phyloP scores from a whole-genome alignment of 2,797 vertebrate species.

The Sebastes taczanowskii region DNA sequence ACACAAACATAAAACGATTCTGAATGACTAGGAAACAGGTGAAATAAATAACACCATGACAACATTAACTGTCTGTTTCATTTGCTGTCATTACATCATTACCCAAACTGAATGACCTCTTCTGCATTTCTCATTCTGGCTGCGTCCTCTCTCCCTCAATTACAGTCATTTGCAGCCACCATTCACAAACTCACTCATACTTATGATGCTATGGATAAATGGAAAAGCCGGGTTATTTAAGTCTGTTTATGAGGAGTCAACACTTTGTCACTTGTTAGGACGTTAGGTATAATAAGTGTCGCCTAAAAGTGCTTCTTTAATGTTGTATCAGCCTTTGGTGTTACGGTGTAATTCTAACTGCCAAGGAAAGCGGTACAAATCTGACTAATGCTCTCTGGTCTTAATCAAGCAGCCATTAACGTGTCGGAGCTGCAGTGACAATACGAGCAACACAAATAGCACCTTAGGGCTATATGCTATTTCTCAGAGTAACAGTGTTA shows the following conservation, averaged over 20 bases:
- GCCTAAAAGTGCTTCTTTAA: conserved; percentile 6
- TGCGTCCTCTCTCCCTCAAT: neutral
- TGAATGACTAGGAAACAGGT: neutral
- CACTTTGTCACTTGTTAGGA: neutral
- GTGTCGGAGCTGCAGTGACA: conserved; percentile 13
- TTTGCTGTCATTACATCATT: conserved; percentile 1
- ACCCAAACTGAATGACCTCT: neutral
- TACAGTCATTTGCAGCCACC: neutral
- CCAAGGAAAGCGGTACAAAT: neutral
- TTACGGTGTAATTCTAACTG: conserved; percentile 4
- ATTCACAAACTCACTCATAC: neutral
- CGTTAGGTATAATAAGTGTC: neutral
- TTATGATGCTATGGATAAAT: neutral
- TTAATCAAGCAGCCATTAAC: conserved; percentile 32
- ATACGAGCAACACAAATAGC: conserved; percentile 17
- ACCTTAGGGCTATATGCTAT: neutral
- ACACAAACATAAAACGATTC: neutral
- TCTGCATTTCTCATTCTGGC: neutral
- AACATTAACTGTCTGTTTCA: neutral
- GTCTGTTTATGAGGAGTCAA: neutral
- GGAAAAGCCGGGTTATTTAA: neutral
- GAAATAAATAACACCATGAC: neutral
- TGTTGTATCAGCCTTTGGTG: neutral
- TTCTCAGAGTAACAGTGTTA: conserved; percentile 5
- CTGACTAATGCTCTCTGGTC: conserved; percentile 18